Evolutionary conservation across 1,140 invertebrate genomes (phyloP), one percentile per base, ranked within the genome.

Genomic region (Antheraea mylitta): DNA sequence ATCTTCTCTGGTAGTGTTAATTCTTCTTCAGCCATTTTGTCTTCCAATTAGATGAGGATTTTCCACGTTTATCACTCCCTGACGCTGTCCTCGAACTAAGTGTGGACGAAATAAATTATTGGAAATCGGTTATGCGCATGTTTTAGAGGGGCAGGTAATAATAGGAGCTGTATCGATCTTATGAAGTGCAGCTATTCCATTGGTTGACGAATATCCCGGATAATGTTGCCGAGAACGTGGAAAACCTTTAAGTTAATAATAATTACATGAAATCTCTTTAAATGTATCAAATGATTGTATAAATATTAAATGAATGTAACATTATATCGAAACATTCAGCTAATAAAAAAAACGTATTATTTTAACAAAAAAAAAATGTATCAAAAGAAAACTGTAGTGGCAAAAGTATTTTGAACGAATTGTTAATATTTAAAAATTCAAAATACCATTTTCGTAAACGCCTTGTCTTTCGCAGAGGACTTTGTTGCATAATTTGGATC

Each of bases 41-140:
- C 45, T 53, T 13, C 5, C 10, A 13, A 53, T 53, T 13, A n/a
- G 4, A 13, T 53, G 0, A 6, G 16, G 10, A n/a, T 53, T 53
- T 13, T 53, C 0, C 45, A 53, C 45, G 45, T 53, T 53, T 53
- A 53, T 53, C 45, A 53, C 45, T 16, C 9, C 13, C 45, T n/a
- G 7, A 53, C 16, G 45, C 45, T 53, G 5, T 16, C 45, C 16
- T 53, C 9, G 11, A 53, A 53, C 45, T 53, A 53, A 53, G 13
- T 53, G 45, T 53, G 5, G 16, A 53, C 9, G 45, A 1, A 16
- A 13, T 53, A 53, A 53, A 53, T 16, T 9, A 53, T 53, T 53
- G 45, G 45, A n/a, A 53, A 53, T 53, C 45, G 13, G 45, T 53
- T 53, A 53, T 53, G 45, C 45, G 45, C 45, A 53, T 53, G 45